Conservation (phyloP, 2,888 invertebrate genomes). For the Cetonia aurata region DNA sequence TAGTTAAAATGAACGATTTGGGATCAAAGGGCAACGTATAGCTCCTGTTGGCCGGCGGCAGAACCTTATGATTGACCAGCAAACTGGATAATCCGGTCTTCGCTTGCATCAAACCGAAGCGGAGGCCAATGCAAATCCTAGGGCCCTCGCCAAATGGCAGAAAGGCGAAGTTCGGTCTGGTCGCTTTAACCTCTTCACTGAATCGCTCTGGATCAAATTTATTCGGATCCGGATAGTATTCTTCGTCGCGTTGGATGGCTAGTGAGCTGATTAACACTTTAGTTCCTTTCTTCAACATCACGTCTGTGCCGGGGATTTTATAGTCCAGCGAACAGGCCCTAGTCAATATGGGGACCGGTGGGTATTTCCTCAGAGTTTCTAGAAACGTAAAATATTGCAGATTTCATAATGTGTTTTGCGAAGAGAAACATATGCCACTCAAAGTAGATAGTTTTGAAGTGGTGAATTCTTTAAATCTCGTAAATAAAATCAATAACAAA, state of each 20-base stretch:
- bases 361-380: constrained; percentile 28
- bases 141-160: constrained; percentile 30
- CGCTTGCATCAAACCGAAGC: constrained; percentile 28
- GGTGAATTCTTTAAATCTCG: no score
- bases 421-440: background rate
- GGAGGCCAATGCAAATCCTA: constrained; percentile 24
- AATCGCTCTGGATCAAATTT: constrained; percentile 27
- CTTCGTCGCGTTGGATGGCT: constrained; percentile 18
- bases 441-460: no score
- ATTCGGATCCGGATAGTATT: constrained; percentile 20
- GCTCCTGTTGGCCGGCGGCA: background rate
- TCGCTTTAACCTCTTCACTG: constrained; percentile 16
- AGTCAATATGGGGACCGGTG: constrained; percentile 7
- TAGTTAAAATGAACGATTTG: constrained; percentile 4
- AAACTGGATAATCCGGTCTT: constrained; percentile 21
- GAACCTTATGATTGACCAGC: background rate
- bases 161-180: constrained; percentile 3
- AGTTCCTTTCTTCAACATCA: background rate
- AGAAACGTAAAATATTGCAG: background rate
- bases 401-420: background rate
- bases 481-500: no score
- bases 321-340: constrained; percentile 11
- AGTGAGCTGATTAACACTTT: constrained; percentile 15
- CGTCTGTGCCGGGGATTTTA: constrained; percentile 7
- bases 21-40: constrained; percentile 9